These are phyloP conservation scores for Monochamus alternatus DNA, from an alignment of 2,888 invertebrate species.

Conservation along the genomic window DNA sequence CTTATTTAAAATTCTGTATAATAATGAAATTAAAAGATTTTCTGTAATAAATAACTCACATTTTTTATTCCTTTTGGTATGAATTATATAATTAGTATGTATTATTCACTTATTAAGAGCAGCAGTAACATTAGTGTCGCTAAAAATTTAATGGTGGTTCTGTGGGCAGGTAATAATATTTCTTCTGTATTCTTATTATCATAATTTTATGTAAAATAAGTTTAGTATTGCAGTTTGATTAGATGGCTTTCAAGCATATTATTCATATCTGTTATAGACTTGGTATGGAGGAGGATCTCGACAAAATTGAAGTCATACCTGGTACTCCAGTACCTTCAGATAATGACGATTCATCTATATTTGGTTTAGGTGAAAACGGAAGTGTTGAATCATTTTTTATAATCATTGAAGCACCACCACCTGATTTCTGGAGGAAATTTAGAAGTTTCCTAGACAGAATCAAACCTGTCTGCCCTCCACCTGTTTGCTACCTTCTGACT, in stretches of 20 bases:
- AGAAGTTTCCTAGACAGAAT: background rate
- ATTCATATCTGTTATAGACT: background rate
- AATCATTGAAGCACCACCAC: background rate
- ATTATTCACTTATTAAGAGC: too few species aligned
- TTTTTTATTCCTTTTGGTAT: too few species aligned
- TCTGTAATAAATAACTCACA: too few species aligned
- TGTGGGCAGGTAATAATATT: too few species aligned
- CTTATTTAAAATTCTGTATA: background rate
- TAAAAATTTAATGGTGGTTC: too few species aligned
- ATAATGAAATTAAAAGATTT: background rate
- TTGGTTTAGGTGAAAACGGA: background rate
- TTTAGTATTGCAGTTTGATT: too few species aligned
- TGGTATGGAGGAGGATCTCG: background rate
- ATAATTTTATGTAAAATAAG: too few species aligned
- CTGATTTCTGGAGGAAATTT: background rate
- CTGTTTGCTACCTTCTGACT: constrained; percentile 15
- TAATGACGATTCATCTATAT: background rate
- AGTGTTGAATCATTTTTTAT: background rate
- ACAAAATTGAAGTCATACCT: constrained; percentile 5
- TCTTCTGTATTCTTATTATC: too few species aligned
- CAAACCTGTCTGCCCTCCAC: constrained; percentile 30
- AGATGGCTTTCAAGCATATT: background rate
- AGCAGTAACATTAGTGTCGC: too few species aligned
- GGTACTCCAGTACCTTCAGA: background rate
- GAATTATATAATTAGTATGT: too few species aligned